A percentile compares a stretch with the other conserved stretches of the same genome.
phyloP scores from a whole-genome alignment of 2,888 invertebrate species.

The Leptopilina myrica region DNA sequence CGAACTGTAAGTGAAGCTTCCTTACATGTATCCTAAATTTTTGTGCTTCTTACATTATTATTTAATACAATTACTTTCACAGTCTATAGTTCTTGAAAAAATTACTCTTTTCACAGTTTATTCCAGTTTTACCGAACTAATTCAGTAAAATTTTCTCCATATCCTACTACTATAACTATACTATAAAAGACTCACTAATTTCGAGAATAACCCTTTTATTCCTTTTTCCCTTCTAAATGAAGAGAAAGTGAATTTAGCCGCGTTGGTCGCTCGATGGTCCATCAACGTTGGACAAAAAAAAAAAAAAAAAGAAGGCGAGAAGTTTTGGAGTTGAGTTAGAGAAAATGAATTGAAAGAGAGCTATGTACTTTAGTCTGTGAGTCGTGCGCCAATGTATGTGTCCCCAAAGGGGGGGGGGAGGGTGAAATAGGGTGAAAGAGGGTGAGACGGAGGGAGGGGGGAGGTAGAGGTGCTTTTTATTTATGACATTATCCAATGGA shows the following conservation, averaged over 20 bases:
- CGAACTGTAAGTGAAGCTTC: no score
- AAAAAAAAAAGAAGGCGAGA: slow-evolving; percentile 4
- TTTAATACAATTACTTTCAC: no score
- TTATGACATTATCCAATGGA: slow-evolving; percentile 52
- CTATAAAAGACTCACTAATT: not conserved
- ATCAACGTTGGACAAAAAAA: not conserved
- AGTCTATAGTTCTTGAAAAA: no score
- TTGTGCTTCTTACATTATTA: no score
- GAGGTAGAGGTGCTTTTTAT: slow-evolving; percentile 45
- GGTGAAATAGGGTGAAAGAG: not conserved
- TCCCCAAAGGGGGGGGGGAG: not conserved
- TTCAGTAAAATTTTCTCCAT: no score
- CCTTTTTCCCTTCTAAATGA: slow-evolving; percentile 44
- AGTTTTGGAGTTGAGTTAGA: not conserved
- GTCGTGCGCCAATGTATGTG: slow-evolving; percentile 8
- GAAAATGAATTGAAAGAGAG: slow-evolving; percentile 52
- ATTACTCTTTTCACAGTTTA: no score
- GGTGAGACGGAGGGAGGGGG: not conserved
- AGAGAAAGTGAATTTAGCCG: slow-evolving; percentile 45
- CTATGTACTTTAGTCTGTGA: slow-evolving; percentile 39
- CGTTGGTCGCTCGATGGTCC: not conserved
- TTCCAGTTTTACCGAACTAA: no score
- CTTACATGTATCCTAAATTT: no score
- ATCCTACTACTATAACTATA: not conserved
- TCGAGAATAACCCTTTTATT: not conserved